Percentiles rank a stretch among this genome's conserved stretches.
Conservation (phyloP, 2,797 vertebrate genomes). For the Pangasius mekongensis region DNA sequence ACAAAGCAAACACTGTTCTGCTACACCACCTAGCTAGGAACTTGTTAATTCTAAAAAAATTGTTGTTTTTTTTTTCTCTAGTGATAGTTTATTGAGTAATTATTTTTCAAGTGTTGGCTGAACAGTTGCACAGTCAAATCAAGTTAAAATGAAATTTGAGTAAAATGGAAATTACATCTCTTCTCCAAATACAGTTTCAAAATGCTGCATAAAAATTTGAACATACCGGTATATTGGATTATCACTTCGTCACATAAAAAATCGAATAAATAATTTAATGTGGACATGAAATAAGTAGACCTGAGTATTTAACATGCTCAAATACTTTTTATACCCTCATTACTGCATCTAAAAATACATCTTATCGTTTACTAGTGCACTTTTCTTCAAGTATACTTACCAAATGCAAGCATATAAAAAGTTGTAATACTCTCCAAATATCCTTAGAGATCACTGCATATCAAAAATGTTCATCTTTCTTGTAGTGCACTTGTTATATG, state of each 20-base stretch:
- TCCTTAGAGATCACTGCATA: neutral
- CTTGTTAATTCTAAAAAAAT: neutral
- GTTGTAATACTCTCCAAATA: neutral
- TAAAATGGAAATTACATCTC: neutral
- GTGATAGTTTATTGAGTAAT: neutral
- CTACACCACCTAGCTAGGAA: neutral
- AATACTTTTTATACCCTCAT: neutral
- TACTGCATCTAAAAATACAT: neutral
- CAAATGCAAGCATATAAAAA: neutral
- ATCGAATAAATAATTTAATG: neutral
- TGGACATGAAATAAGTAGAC: neutral
- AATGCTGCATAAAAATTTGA: neutral
- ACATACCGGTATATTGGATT: neutral
- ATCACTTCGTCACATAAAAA: neutral
- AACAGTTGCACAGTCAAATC: neutral
- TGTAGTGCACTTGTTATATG: neutral
- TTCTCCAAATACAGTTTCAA: neutral
- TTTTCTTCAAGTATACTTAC: neutral
- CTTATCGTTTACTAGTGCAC: neutral
- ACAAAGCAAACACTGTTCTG: neutral
- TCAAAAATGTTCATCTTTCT: neutral
- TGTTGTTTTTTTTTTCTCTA: neutral
- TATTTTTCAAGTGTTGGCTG: neutral
- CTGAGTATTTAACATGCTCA: neutral
- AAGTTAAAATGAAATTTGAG: neutral